A percentile compares a stretch with the other conserved stretches of the same genome.
Conservation (phyloP, 2,888 invertebrate species). For the Epistrophe eligans region DNA sequence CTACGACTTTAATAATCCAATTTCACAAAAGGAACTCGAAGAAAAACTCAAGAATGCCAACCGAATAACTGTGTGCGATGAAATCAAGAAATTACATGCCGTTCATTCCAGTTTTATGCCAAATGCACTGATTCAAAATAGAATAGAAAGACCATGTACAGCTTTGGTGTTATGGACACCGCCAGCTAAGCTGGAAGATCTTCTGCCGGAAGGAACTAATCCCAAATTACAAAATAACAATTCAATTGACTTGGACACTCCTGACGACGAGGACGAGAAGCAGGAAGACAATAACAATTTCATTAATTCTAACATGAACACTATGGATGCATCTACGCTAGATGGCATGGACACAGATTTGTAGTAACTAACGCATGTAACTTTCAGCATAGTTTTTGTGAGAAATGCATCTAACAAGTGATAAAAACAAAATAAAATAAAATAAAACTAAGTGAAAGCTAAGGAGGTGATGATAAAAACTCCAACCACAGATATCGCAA, state of each 20-base stretch:
- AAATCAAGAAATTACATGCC: conserved; percentile 86
- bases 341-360: conserved; percentile 73
- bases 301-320: conserved; percentile 42
- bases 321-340: conserved; percentile 6
- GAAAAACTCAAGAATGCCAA: conserved; percentile 84
- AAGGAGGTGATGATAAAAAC: conserved; percentile 40
- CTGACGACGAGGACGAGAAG: conserved; percentile 5
- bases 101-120: conserved; percentile 88
- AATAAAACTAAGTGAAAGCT: conserved; percentile 13
- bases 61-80: conserved; percentile 88
- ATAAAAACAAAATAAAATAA: conserved; percentile 29
- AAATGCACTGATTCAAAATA: conserved; percentile 86
- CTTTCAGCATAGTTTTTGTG: conserved; percentile 25
- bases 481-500: background rate
- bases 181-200: conserved; percentile 85
- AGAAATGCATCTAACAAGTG: conserved; percentile 53
- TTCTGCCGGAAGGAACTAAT: conserved; percentile 30
- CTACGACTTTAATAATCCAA: conserved; percentile 64
- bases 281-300: conserved; percentile 56
- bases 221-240: background rate
- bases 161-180: conserved; percentile 93
- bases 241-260: conserved; percentile 42
- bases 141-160: conserved; percentile 89
- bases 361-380: conserved; percentile 56
- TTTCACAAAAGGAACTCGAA: conserved; percentile 82